These are phyloP conservation scores for Pteruthius melanotis DNA, from an alignment of 2,113 vertebrate genomes.

Conservation along the genomic window DNA sequence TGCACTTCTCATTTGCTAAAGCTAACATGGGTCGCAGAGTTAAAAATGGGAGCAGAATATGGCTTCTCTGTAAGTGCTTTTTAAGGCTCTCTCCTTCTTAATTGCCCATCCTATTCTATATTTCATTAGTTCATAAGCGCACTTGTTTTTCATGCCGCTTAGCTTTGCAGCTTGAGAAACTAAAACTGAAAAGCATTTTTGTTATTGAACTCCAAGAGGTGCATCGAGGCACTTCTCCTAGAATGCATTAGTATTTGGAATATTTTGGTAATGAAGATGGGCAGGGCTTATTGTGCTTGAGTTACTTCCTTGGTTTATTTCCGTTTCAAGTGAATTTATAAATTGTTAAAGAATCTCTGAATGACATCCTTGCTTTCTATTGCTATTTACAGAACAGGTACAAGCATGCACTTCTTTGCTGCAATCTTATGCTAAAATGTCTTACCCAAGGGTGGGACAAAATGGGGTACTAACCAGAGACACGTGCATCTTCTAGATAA, in stretches of 20 bases:
- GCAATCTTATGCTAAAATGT: background rate
- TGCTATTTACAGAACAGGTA: background rate
- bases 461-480: background rate
- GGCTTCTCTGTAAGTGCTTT: background rate
- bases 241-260: background rate
- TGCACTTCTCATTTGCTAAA: constrained; percentile 3
- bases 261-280: background rate
- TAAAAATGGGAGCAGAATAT: background rate
- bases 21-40: background rate
- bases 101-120: background rate
- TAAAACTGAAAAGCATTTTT: background rate
- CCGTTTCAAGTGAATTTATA: background rate
- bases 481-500: background rate
- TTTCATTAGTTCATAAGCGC: constrained; percentile 18
- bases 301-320: background rate
- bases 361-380: background rate
- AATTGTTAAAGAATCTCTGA: background rate
- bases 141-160: background rate
- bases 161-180: background rate
- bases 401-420: background rate
- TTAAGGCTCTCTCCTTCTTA: background rate
- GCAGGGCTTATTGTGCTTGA: background rate
- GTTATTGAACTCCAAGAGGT: background rate
- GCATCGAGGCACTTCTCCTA: background rate
- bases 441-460: background rate